Conservation (phyloP, 2,888 invertebrate genomes). For the Leptothorax acervorum region DNA sequence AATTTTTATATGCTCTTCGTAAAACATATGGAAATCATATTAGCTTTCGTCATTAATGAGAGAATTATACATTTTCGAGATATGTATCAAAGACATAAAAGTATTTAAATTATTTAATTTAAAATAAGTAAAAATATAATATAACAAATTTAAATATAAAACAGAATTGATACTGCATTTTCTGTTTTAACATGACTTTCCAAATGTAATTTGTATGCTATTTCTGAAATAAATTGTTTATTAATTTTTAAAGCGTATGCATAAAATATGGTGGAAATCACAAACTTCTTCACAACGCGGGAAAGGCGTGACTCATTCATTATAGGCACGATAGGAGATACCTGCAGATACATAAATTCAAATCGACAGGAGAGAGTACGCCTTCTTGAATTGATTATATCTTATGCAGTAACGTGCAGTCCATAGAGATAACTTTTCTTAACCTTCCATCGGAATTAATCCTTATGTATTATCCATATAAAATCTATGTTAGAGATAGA, state of each 20-base stretch:
- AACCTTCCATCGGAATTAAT: slow-evolving; percentile 26
- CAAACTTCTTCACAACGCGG: slow-evolving; percentile 22
- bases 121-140: not conserved
- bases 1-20: not conserved
- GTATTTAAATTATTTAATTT: not conserved
- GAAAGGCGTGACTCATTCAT: slow-evolving; percentile 54
- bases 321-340: slow-evolving; percentile 42
- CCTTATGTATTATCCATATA: not conserved
- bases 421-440: not conserved
- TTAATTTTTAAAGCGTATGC: slow-evolving; percentile 7
- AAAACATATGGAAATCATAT: not conserved
- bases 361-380: slow-evolving; percentile 31
- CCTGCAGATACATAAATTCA: slow-evolving; percentile 54
- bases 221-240: not conserved
- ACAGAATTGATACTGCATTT: not conserved
- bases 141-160: not conserved
- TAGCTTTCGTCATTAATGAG: not conserved
- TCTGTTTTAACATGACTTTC: not conserved
- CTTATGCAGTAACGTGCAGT: slow-evolving; percentile 39
- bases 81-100: not conserved
- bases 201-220: not conserved
- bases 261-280: not conserved
- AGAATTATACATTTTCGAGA: not conserved
- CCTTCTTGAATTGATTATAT: slow-evolving; percentile 58
- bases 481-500: not conserved